Conservation (phyloP, 2,888 invertebrate genomes). For the Pyrrhia umbra region DNA sequence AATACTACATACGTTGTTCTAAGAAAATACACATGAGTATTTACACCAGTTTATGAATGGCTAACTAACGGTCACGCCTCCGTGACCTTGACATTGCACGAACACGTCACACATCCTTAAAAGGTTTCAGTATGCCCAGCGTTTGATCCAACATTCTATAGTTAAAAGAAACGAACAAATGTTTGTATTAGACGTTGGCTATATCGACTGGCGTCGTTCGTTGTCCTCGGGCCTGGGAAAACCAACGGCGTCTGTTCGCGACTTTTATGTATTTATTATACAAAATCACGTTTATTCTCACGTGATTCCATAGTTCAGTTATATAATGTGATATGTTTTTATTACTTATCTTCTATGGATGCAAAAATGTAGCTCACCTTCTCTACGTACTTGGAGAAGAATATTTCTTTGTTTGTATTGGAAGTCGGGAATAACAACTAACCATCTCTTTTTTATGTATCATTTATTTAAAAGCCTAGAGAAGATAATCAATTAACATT, state of each 20-base stretch:
- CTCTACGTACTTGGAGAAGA: conserved; percentile 1
- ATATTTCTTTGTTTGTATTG: neutral
- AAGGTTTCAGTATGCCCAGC: conserved; percentile 29
- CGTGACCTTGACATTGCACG: conserved; percentile 48
- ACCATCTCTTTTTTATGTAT: neutral
- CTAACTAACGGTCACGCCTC: conserved; percentile 32
- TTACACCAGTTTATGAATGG: conserved; percentile 26
- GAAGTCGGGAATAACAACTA: conserved; percentile 18
- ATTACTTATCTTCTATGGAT: conserved; percentile 4
- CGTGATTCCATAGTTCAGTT: conserved; percentile 32
- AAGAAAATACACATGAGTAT: conserved; percentile 31
- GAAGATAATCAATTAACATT: too few species aligned
- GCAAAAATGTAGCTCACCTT: conserved; percentile 32
- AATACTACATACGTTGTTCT: conserved; percentile 8
- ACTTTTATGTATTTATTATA: conserved; percentile 57
- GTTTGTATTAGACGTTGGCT: conserved; percentile 37
- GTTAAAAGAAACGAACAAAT: neutral
- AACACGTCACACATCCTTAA: conserved; percentile 19
- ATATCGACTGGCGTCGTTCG: conserved; percentile 39
- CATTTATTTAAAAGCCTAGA: too few species aligned
- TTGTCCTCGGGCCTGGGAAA: conserved; percentile 63
- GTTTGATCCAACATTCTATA: conserved; percentile 24
- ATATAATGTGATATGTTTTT: conserved; percentile 19
- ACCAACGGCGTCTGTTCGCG: conserved; percentile 51
- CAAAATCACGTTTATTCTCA: conserved; percentile 55